phyloP scores from a whole-genome alignment of 2,888 invertebrate genomes.

The Pegoplata infirma region DNA sequence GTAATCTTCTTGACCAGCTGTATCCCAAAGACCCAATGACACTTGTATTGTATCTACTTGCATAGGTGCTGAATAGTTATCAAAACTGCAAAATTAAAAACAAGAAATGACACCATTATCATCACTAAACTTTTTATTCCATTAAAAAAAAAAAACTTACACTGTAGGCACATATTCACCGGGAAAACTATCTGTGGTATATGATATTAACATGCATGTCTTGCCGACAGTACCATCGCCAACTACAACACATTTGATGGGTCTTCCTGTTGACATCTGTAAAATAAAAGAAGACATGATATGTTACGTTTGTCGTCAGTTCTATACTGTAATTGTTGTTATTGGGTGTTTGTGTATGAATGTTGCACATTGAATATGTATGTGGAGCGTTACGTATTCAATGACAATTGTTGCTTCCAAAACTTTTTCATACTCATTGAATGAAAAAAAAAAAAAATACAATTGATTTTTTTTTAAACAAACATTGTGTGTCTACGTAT shows the following conservation, averaged over 20 bases:
- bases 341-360: no score
- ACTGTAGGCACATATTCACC: conserved; percentile 97
- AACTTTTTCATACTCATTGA: conserved; percentile 35
- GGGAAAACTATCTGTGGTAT: conserved; percentile 95
- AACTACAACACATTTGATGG: conserved; percentile 94
- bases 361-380: conserved; percentile 2
- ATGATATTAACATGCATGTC: conserved; percentile 95
- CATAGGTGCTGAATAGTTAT: conserved; percentile 99
- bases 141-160: conserved; percentile 81
- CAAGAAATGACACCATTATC: conserved; percentile 12
- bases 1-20: conserved; percentile 96
- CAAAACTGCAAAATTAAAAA: conserved; percentile 85
- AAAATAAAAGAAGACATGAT: conserved; percentile 54
- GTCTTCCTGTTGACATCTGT: conserved; percentile 93
- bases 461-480: conserved; percentile 43
- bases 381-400: conserved; percentile 41
- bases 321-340: conserved; percentile 9
- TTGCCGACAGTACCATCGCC: conserved; percentile 96
- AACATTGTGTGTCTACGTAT: conserved; percentile 35
- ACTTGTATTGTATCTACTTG: conserved; percentile 98
- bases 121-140: neutral
- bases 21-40: conserved; percentile 98
- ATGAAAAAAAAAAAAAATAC: no score
- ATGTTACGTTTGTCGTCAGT: conserved; percentile 42
- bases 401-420: conserved; percentile 34